Percentiles rank a stretch among this genome's conserved stretches.
These are phyloP conservation scores for Atta cephalotes DNA, from an alignment of 1,140 invertebrate genomes.

Conservation along the genomic window DNA sequence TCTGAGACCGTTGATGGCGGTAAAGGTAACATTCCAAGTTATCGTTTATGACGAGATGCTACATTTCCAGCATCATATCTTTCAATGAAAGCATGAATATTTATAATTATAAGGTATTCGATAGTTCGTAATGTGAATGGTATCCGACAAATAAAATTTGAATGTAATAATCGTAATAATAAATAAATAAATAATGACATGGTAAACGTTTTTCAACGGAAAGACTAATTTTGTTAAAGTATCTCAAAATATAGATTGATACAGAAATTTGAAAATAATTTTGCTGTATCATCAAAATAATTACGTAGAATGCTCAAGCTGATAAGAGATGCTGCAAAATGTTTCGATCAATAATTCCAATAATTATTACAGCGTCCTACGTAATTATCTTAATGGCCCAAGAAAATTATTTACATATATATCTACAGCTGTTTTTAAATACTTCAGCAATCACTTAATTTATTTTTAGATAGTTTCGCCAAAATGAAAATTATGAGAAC, in stretches of 20 bases:
- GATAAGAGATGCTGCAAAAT: no score
- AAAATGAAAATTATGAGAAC: neutral
- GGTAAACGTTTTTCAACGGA: neutral
- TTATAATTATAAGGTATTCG: neutral
- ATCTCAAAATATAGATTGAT: no score
- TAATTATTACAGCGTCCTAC: no score
- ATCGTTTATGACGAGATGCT: neutral
- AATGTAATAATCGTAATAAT: no score
- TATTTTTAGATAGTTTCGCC: neutral
- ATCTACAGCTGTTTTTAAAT: no score
- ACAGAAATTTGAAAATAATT: neutral
- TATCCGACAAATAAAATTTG: neutral
- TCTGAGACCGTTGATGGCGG: slow-evolving; percentile 29
- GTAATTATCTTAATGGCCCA: no score
- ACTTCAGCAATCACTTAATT: neutral
- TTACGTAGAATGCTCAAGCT: no score
- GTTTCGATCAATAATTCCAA: no score
- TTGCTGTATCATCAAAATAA: no score
- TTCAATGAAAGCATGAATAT: neutral
- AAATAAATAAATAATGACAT: neutral
- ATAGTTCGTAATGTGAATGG: neutral
- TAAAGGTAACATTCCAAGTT: slow-evolving; percentile 21
- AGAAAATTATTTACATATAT: no score
- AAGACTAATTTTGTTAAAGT: no score
- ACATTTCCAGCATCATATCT: neutral